These are phyloP conservation scores for Lasioglossum zephyrum DNA, from an alignment of 2,888 invertebrate species.

Conservation along the genomic window DNA sequence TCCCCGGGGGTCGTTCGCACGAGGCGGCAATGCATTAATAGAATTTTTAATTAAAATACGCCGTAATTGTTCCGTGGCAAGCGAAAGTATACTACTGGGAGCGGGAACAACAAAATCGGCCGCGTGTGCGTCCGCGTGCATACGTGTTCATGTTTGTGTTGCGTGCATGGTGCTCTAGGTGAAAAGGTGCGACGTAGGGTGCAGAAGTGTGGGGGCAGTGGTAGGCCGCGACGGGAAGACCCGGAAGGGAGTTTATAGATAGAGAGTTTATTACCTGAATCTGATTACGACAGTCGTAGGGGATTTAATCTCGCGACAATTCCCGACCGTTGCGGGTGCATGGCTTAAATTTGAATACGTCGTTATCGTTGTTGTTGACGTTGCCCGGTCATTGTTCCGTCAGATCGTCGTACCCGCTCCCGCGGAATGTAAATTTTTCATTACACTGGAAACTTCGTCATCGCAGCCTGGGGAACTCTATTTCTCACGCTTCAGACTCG, in stretches of 20 bases:
- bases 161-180: not conserved
- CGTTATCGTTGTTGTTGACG: constrained; percentile 60
- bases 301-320: constrained; percentile 72
- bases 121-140: not conserved
- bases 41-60: constrained; percentile 81
- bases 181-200: not conserved
- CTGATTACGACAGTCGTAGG: constrained; percentile 70
- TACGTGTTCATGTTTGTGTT: not conserved
- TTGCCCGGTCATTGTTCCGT: constrained; percentile 21
- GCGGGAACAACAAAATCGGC: constrained; percentile 56
- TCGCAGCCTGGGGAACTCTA: not conserved
- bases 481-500: not conserved
- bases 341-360: constrained; percentile 66
- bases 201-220: not conserved
- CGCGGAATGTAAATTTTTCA: constrained; percentile 37
- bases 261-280: constrained; percentile 73
- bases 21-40: constrained; percentile 75
- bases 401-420: not conserved
- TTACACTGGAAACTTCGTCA: constrained; percentile 1
- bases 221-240: constrained; percentile 18
- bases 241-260: constrained; percentile 53
- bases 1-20: constrained; percentile 52
- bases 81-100: constrained; percentile 58
- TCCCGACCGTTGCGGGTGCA: constrained; percentile 51
- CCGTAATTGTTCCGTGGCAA: constrained; percentile 73